phyloP scores from a whole-genome alignment of 1,140 invertebrate species.

The Trichoplusia ni region DNA sequence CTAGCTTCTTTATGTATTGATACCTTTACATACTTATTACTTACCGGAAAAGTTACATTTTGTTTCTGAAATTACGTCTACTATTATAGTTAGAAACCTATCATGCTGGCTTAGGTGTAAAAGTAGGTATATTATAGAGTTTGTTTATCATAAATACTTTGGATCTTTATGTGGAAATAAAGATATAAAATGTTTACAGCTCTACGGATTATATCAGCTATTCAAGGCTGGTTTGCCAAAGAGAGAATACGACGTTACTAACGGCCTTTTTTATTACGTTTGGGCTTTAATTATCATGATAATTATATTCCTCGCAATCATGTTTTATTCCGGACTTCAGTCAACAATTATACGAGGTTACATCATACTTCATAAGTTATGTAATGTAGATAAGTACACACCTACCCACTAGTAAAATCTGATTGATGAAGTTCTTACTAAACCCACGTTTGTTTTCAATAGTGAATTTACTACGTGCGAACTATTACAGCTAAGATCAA shows the following conservation, averaged over 20 bases:
- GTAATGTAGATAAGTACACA: too few relatives aligned
- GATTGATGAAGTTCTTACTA: not conserved
- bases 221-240: conserved; percentile 70
- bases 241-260: conserved; percentile 63
- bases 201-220: conserved; percentile 69
- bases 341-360: conserved; percentile 71
- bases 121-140: not conserved
- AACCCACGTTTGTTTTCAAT: not conserved
- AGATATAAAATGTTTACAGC: too few relatives aligned
- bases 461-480: not conserved
- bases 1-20: too few relatives aligned
- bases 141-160: not conserved
- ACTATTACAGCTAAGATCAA: conserved; percentile 52
- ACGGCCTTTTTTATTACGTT: conserved; percentile 54
- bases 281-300: conserved; percentile 69
- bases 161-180: too few relatives aligned
- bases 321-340: conserved; percentile 75
- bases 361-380: too few relatives aligned
- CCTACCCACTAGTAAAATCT: too few relatives aligned
- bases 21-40: too few relatives aligned
- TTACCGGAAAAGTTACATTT: too few relatives aligned
- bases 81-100: too few relatives aligned
- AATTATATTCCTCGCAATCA: conserved; percentile 68
- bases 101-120: too few relatives aligned
- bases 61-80: too few relatives aligned